These are phyloP conservation scores for Poecile montanus DNA, from an alignment of 2,797 vertebrate species.

Conservation along the genomic window DNA sequence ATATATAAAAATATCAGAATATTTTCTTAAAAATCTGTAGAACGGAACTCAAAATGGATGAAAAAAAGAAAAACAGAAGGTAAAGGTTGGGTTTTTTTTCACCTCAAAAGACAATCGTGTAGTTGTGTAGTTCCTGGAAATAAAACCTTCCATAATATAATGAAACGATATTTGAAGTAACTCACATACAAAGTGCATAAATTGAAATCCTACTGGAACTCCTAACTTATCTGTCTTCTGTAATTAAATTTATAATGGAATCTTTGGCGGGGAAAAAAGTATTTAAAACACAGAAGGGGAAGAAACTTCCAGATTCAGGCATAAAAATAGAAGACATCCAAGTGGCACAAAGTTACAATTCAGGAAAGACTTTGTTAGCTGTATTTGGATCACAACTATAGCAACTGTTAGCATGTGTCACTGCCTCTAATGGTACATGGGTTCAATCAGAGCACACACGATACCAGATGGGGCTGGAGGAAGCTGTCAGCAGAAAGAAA, in stretches of 20 bases:
- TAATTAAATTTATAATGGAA: not conserved
- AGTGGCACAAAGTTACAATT: not conserved
- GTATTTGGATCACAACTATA: slow-evolving; percentile 6
- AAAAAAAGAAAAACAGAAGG: not conserved
- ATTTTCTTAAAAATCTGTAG: not conserved
- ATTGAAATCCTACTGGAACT: not conserved
- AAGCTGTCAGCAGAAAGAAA: slow-evolving; percentile 43
- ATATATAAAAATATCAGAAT: not conserved
- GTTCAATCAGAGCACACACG: slow-evolving; percentile 31
- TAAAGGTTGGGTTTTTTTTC: not conserved
- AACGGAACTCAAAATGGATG: not conserved
- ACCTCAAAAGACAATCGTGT: not conserved
- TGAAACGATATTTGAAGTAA: not conserved
- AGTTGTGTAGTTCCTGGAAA: not conserved
- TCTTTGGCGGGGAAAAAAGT: rapidly evolving
- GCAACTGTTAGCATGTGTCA: slow-evolving; percentile 30
- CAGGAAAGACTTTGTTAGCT: not conserved
- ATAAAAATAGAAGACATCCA: not conserved
- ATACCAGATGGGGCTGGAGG: slow-evolving; percentile 41
- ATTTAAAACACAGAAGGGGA: not conserved
- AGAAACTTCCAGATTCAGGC: not conserved
- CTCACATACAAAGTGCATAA: not conserved
- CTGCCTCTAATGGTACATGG: slow-evolving; percentile 14
- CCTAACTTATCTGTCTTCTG: not conserved
- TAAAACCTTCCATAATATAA: not conserved